These are phyloP conservation scores for Euclidia mi DNA, from an alignment of 2,888 invertebrate genomes.

Conservation along the genomic window DNA sequence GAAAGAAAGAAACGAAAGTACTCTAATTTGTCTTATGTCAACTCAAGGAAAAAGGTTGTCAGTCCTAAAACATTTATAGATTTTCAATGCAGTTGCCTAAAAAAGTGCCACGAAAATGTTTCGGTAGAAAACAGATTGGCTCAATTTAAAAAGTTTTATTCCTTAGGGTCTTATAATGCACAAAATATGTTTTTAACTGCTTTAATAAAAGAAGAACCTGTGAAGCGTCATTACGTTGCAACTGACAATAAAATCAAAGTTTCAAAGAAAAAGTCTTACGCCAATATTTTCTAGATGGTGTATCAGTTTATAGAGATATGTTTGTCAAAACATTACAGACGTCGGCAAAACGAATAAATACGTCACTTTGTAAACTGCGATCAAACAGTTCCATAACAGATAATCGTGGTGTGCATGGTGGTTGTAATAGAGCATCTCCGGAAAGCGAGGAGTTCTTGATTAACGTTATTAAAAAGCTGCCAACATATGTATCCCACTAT, in stretches of 20 bases:
- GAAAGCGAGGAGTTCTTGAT: conserved; percentile 13
- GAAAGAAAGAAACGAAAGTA: conserved; percentile 27
- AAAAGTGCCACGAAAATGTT: conserved; percentile 21
- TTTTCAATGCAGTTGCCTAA: conserved; percentile 17
- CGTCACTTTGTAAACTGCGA: conserved; percentile 20
- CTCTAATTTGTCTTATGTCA: conserved; percentile 22
- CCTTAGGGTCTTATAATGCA: conserved; percentile 20
- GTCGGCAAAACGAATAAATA: conserved; percentile 30
- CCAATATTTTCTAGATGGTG: conserved; percentile 17
- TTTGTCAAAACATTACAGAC: conserved; percentile 32
- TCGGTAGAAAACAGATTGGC: conserved; percentile 2
- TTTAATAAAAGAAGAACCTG: conserved; percentile 12
- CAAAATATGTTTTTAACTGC: conserved; percentile 16
- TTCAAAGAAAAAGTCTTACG: conserved; percentile 18
- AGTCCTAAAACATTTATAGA: conserved; percentile 16
- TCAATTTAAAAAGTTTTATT: conserved; percentile 23
- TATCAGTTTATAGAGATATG: conserved; percentile 25
- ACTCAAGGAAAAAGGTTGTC: conserved; percentile 12
- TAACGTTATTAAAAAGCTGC: conserved; percentile 25
- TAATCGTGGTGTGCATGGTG: conserved; percentile 18
- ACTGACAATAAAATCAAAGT: not conserved
- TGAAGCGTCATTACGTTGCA: conserved; percentile 6
- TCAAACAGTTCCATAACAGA: conserved; percentile 16
- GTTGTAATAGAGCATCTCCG: conserved; percentile 10
- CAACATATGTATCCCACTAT: conserved; percentile 20